Conservation (phyloP, 2,888 invertebrate species). For the Malthinus seriepunctatus region DNA sequence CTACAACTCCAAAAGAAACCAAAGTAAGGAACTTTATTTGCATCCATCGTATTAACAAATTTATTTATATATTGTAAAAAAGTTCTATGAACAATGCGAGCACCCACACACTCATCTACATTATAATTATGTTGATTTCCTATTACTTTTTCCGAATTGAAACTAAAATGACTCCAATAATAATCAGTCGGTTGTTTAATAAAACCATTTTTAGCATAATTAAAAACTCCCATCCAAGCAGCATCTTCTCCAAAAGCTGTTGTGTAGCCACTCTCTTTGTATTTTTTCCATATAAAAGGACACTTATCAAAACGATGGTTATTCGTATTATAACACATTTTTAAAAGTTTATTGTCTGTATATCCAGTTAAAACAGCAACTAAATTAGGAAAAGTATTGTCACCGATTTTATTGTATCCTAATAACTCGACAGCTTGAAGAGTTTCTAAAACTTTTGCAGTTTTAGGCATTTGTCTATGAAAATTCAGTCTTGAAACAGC, state of each 20-base stretch:
- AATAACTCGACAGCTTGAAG: constrained; percentile 75
- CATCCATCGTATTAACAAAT: constrained; percentile 63
- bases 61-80: constrained; percentile 72
- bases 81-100: constrained; percentile 69
- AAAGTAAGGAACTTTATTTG: constrained; percentile 67
- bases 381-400: constrained; percentile 92
- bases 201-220: constrained; percentile 79
- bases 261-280: constrained; percentile 69
- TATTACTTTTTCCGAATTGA: constrained; percentile 68
- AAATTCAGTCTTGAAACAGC: constrained; percentile 85
- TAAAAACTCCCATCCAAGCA: constrained; percentile 77
- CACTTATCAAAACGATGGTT: constrained; percentile 72
- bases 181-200: constrained; percentile 81
- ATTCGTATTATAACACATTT: constrained; percentile 63
- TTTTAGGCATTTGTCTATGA: constrained; percentile 80
- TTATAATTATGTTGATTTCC: constrained; percentile 69
- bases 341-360: constrained; percentile 65
- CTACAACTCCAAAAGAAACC: constrained; percentile 85
- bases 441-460: constrained; percentile 61
- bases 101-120: constrained; percentile 71
- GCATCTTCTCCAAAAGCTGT: constrained; percentile 87
- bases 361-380: constrained; percentile 79
- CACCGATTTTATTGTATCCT: constrained; percentile 92
- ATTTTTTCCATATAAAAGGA: constrained; percentile 84
- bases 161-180: constrained; percentile 75